A percentile compares a stretch with the other conserved stretches of the same genome.
Conservation (phyloP, 2,113 vertebrate species). For the Podocnemis expansa region DNA sequence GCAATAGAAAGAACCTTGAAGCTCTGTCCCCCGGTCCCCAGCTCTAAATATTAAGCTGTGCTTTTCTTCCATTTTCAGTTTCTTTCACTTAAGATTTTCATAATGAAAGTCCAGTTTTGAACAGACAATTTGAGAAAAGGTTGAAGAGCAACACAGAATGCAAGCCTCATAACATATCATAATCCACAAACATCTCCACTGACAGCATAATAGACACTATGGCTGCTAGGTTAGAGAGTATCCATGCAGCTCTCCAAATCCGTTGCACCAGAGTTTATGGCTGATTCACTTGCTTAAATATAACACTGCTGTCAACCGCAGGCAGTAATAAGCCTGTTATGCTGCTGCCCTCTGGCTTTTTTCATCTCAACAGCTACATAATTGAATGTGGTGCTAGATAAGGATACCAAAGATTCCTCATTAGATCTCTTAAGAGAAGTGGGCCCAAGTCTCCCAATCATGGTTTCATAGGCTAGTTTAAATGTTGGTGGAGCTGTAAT, state of each 20-base stretch:
- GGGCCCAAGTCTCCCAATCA: background rate
- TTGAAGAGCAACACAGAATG: conserved; percentile 30
- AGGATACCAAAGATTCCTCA: background rate
- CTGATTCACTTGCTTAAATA: conserved; percentile 13
- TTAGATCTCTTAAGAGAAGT: background rate
- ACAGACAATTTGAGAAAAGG: conserved; percentile 10
- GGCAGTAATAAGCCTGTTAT: conserved; percentile 27
- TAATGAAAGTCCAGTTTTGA: conserved; percentile 10
- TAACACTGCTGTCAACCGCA: conserved; percentile 27
- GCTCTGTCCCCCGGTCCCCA: background rate
- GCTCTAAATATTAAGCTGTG: background rate
- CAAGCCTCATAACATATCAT: conserved; percentile 37
- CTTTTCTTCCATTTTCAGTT: background rate
- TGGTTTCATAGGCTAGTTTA: background rate
- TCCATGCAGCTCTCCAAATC: background rate
- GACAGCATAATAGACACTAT: conserved; percentile 41
- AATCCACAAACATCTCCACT: conserved; percentile 30
- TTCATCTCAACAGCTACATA: background rate
- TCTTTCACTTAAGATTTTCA: background rate
- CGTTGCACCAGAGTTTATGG: conserved; percentile 16
- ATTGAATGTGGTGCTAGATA: background rate
- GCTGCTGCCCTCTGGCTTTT: background rate
- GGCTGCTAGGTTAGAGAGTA: conserved; percentile 16
- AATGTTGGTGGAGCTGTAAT: background rate
- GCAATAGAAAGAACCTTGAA: background rate